Evolutionary conservation across 1,140 invertebrate genomes (phyloP).

Genomic region (Alviniconcha marisindica): DNA sequence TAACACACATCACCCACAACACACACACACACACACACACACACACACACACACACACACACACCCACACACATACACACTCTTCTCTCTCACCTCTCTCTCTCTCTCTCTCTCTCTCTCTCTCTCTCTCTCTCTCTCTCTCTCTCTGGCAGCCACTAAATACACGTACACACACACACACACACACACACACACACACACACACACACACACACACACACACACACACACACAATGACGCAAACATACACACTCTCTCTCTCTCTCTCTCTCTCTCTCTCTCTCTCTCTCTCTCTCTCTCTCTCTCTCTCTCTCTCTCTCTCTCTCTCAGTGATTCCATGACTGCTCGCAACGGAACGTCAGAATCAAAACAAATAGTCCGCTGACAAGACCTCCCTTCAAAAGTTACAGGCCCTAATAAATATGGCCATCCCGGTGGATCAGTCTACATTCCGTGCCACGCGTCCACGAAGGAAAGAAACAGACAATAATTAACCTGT

Average conservation of each 20-base stretch:
- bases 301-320: not conserved
- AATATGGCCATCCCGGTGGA: not conserved
- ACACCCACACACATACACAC: no score
- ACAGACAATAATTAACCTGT: not conserved
- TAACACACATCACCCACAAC: no score
- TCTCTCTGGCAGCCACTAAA: not conserved
- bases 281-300: not conserved
- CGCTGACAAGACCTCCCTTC: no score
- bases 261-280: not conserved
- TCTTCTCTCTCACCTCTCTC: not conserved
- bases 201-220: not conserved
- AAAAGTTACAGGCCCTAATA: no score
- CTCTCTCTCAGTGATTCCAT: not conserved
- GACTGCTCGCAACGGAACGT: no score
- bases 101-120: not conserved
- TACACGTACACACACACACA: not conserved
- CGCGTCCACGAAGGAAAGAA: not conserved
- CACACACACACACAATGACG: not conserved
- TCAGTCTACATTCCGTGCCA: not conserved
- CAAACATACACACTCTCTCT: not conserved
- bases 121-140: not conserved
- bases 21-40: no score
- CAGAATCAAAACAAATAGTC: no score
- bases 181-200: constrained; percentile 2
- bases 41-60: no score